Evolutionary conservation across 2,797 vertebrate species (phyloP).

Genomic region (Alfaro cultratus): DNA sequence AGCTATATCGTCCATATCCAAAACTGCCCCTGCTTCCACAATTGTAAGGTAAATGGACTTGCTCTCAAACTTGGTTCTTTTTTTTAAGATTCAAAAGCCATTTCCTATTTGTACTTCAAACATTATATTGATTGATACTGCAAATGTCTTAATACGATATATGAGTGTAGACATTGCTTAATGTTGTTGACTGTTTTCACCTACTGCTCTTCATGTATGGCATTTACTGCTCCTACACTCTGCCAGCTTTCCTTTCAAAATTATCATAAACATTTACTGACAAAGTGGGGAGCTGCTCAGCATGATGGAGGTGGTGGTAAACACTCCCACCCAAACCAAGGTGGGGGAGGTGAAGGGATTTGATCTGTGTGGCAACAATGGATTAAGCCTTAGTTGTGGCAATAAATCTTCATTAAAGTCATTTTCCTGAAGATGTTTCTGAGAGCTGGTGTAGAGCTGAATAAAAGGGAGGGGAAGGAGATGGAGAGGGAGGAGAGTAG

Average conservation of each 20-base stretch:
- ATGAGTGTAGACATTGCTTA: slow-evolving; percentile 6
- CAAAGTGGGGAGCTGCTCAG: slow-evolving; percentile 36
- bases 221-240: slow-evolving; percentile 49
- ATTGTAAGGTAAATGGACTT: background rate
- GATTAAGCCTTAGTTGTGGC: slow-evolving; percentile 35
- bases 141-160: slow-evolving; percentile 11
- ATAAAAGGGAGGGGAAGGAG: slow-evolving; percentile 29
- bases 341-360: slow-evolving; percentile 18
- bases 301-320: slow-evolving; percentile 57
- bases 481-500: slow-evolving; percentile 42
- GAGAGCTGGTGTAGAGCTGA: slow-evolving; percentile 18
- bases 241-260: slow-evolving; percentile 41
- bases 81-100: background rate
- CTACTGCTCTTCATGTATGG: slow-evolving; percentile 42
- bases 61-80: background rate
- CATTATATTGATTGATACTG: background rate
- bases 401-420: slow-evolving; percentile 66
- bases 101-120: background rate
- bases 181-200: slow-evolving; percentile 7
- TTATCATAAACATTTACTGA: slow-evolving; percentile 48
- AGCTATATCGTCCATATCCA: background rate
- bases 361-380: slow-evolving; percentile 50
- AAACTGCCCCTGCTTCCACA: background rate
- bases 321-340: slow-evolving; percentile 25
- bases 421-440: slow-evolving; percentile 37